Evolutionary conservation across 1,140 invertebrate genomes (phyloP), one percentile per base, ranked within the genome.

Genomic region (Batillaria attramentaria): DNA sequence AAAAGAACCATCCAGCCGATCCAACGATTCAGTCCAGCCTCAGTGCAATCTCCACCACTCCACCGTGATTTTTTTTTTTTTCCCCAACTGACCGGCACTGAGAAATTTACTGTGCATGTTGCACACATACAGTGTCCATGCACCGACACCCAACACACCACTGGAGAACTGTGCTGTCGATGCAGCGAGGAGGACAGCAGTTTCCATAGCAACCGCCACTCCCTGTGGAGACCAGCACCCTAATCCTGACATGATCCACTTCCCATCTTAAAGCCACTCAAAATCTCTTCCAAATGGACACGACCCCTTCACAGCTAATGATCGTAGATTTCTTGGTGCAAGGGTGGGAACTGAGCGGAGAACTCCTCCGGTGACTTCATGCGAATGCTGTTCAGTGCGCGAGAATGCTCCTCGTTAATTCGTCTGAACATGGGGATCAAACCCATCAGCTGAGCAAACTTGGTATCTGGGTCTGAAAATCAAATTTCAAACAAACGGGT

Each of bases 351-450:
- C 39, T 84, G 74, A 35, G 72, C 57, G 16, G 83, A 79, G 31
- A 81, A 79, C 2, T 84, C 75, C 50, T 65, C n/a, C 1, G 85
- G 84, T 24, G 79, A 76, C 65, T 80, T 84, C 86, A 90, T 88
- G 78, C 87, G 87, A 82, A 90, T 89, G 75, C 79, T 86, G 72
- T 87, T 89, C n/a, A 90, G 78, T 2, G 84, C 85, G 74, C 79
- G 79, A 0, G 84, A 80, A 81, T 90, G 89, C 60, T 88, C 84
- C 18, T 84, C 78, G 70, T 89, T 90, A 16, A 89, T 84, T 43
- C 77, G 79, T 20, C 79, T 81, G 41, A 90, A 86, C 39, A 85
- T 74, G 0, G 85, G 85, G 13, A 88, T 84, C 28, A 84, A 79
- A n/a, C 77, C 65, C n/a, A 90, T 79, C 18, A 86, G 72, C 37